Percentiles rank a stretch among this genome's conserved stretches.
Conservation (phyloP, 2,113 vertebrate species). For the Sinocyclocheilus grahami region DNA sequence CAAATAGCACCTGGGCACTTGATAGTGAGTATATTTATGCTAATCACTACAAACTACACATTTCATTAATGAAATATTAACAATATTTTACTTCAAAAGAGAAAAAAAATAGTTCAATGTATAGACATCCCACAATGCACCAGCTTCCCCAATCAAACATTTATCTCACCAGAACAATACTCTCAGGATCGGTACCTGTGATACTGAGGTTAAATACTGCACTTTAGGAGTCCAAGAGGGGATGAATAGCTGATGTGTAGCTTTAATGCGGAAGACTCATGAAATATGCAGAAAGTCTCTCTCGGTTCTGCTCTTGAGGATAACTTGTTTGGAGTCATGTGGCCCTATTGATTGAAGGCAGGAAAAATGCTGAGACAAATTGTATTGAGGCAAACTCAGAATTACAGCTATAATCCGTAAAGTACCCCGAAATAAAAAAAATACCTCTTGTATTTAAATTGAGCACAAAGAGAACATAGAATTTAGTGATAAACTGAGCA, state of each 20-base stretch:
- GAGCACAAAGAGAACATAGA: neutral
- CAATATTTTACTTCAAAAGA: neutral
- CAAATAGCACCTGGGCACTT: neutral
- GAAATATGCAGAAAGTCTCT: conserved; percentile 50
- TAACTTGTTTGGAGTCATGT: conserved; percentile 28
- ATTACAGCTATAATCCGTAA: conserved; percentile 12
- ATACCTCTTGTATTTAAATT: neutral
- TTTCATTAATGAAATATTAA: neutral
- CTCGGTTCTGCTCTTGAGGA: conserved; percentile 18
- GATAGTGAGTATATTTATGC: neutral
- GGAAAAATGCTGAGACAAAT: conserved; percentile 34
- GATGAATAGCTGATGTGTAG: conserved; percentile 36
- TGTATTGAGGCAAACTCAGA: conserved; percentile 36
- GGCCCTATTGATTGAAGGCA: conserved; percentile 41
- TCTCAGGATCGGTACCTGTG: neutral
- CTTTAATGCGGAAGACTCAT: conserved; percentile 45
- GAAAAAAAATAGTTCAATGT: neutral
- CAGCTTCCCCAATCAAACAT: neutral
- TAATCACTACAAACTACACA: neutral
- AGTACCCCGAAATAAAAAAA: neutral
- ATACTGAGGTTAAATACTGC: neutral
- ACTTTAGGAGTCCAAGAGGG: neutral
- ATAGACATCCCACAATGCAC: neutral
- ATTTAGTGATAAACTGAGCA: neutral
- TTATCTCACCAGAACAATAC: neutral